Conservation (phyloP, 2,888 invertebrate genomes). For the Heliconius ethilla region DNA sequence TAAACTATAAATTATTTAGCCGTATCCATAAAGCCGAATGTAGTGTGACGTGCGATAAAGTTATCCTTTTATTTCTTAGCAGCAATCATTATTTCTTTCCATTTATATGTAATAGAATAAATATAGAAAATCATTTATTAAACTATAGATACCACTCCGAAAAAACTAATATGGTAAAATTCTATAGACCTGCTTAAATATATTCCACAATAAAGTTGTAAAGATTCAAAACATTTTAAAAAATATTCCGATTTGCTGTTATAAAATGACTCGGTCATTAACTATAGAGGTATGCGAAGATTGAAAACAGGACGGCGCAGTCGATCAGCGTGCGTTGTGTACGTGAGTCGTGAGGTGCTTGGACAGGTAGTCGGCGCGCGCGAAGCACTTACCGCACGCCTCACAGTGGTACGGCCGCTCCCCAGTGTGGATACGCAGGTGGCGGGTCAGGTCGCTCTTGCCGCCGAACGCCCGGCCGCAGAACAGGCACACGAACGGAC, state of each 20-base stretch:
- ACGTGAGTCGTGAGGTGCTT: conserved; percentile 96
- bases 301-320: conserved; percentile 63
- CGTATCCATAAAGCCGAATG: conserved; percentile 40
- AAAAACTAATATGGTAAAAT: conserved; percentile 73
- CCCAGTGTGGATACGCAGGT: conserved; percentile 93
- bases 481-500: conserved; percentile 95
- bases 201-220: conserved; percentile 64
- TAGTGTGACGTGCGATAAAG: conserved; percentile 53
- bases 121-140: conserved; percentile 73
- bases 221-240: conserved; percentile 77
- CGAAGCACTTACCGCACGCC: conserved; percentile 95
- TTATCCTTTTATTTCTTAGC: conserved; percentile 53
- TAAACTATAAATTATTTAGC: conserved; percentile 29
- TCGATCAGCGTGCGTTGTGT: conserved; percentile 85
- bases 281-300: conserved; percentile 58
- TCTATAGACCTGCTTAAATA: conserved; percentile 76
- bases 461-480: conserved; percentile 94
- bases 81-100: conserved; percentile 53
- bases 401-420: conserved; percentile 95
- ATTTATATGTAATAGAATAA: conserved; percentile 55
- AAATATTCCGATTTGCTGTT: conserved; percentile 78
- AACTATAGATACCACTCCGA: conserved; percentile 73
- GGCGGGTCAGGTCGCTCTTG: conserved; percentile 92
- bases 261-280: conserved; percentile 66
- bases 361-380: conserved; percentile 93